Evolutionary conservation across 1,140 invertebrate species (phyloP).

Genomic region (Aphaenogaster ashmeadi): DNA sequence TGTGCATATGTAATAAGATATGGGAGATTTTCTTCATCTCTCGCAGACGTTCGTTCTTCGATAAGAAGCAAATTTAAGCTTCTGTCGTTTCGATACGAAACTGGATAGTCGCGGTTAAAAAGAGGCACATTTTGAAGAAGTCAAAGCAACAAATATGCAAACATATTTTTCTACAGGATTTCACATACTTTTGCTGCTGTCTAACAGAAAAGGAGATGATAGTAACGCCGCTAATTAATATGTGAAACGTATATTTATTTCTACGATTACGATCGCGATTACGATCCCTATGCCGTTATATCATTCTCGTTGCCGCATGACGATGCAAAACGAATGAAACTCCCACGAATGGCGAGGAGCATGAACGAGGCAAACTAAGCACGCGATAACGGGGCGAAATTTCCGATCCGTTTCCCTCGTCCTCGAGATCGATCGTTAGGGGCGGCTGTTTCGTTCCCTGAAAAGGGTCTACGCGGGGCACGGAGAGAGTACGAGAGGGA

Average conservation of each 20-base stretch:
- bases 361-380: constrained; percentile 48
- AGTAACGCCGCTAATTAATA: background rate
- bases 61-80: background rate
- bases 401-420: constrained; percentile 61
- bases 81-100: background rate
- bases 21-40: background rate
- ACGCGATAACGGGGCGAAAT: constrained; percentile 63
- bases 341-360: constrained; percentile 13
- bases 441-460: constrained; percentile 65
- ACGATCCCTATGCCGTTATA: background rate
- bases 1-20: constrained; percentile 22
- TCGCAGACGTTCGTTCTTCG: background rate
- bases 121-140: background rate
- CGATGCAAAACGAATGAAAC: constrained; percentile 52
- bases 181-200: background rate
- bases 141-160: background rate
- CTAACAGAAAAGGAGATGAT: background rate
- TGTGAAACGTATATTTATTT: constrained; percentile 15
- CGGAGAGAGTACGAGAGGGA: background rate
- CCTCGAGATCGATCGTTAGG: constrained; percentile 71
- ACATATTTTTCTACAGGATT: background rate
- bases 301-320: constrained; percentile 40
- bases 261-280: background rate
- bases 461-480: constrained; percentile 43
- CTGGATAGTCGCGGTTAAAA: background rate